Percentiles rank a stretch among this genome's conserved stretches.
Evolutionary conservation across 2,797 vertebrate genomes (phyloP).

Genomic region (Balearica regulorum): DNA sequence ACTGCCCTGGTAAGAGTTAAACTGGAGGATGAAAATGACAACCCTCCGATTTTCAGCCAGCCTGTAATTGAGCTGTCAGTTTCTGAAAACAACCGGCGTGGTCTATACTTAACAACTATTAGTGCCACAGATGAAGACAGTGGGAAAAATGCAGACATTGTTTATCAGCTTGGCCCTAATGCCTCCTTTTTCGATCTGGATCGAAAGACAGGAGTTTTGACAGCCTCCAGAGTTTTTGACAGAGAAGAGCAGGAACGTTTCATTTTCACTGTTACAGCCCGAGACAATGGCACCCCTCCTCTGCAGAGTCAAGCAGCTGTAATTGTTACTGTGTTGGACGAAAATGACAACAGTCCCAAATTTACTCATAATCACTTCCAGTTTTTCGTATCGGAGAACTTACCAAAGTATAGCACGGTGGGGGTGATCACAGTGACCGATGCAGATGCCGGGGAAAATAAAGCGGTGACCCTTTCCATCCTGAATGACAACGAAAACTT

Average conservation of each 20-base stretch:
- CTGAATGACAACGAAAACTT: slow-evolving; percentile 98
- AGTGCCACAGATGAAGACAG: slow-evolving; percentile 98
- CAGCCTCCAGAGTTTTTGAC: slow-evolving; percentile 96
- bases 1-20: slow-evolving; percentile 95
- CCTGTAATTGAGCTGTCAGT: slow-evolving; percentile 97
- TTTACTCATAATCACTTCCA: slow-evolving; percentile 99
- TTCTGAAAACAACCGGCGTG: slow-evolving; percentile 96
- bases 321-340: slow-evolving; percentile 94
- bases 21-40: slow-evolving; percentile 98
- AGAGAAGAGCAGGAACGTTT: slow-evolving; percentile 96
- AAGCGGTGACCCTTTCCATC: slow-evolving; percentile 94
- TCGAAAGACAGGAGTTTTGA: slow-evolving; percentile 95
- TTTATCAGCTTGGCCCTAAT: slow-evolving; percentile 98
- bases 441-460: slow-evolving; percentile 94
- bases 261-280: slow-evolving; percentile 96
- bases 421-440: slow-evolving; percentile 99
- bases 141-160: slow-evolving; percentile 97
- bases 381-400: slow-evolving; percentile 99
- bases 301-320: slow-evolving; percentile 96
- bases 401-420: slow-evolving; percentile 97
- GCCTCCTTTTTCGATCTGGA: slow-evolving; percentile 99
- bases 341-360: slow-evolving; percentile 99
- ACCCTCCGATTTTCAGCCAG: slow-evolving; percentile 97
- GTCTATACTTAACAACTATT: slow-evolving; percentile 96
- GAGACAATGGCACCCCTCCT: slow-evolving; percentile 96